Conservation (phyloP, 2,888 invertebrate species). For the Drosophila diplacantha region DNA sequence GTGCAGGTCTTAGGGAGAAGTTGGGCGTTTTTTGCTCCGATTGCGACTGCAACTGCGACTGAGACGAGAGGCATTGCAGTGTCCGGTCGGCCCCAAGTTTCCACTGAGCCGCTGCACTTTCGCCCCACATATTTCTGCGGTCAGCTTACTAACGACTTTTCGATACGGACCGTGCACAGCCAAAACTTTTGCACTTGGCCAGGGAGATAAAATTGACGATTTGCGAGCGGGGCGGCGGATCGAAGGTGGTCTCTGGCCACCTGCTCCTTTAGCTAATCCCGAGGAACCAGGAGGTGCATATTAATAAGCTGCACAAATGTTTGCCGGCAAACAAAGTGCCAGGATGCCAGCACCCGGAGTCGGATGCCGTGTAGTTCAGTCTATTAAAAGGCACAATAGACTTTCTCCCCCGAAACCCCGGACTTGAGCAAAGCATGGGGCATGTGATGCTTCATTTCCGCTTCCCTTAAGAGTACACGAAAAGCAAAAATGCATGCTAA, state of each 20-base stretch:
- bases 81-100: constrained; percentile 33
- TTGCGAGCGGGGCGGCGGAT: constrained; percentile 20
- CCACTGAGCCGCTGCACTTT: constrained; percentile 24
- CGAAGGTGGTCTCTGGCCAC: constrained; percentile 8
- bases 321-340: constrained; percentile 53
- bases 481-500: background rate
- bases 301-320: constrained; percentile 68
- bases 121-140: constrained; percentile 49
- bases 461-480: constrained; percentile 8
- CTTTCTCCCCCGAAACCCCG: constrained; percentile 3
- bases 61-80: constrained; percentile 40
- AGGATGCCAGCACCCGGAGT: constrained; percentile 28
- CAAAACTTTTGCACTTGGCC: constrained; percentile 56
- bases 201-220: constrained; percentile 63
- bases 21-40: constrained; percentile 48
- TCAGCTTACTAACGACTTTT: constrained; percentile 71
- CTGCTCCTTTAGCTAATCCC: constrained; percentile 46
- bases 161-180: constrained; percentile 51
- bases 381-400: constrained; percentile 64
- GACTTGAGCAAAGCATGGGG: constrained; percentile 12
- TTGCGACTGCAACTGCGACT: constrained; percentile 44
- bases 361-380: constrained; percentile 48
- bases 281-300: constrained; percentile 32
- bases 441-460: constrained; percentile 46
- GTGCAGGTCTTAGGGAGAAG: constrained; percentile 60